Base-by-base conservation (phyloP, 2,888 invertebrate genomes). In the Rugalucina vietnamica region DNA sequence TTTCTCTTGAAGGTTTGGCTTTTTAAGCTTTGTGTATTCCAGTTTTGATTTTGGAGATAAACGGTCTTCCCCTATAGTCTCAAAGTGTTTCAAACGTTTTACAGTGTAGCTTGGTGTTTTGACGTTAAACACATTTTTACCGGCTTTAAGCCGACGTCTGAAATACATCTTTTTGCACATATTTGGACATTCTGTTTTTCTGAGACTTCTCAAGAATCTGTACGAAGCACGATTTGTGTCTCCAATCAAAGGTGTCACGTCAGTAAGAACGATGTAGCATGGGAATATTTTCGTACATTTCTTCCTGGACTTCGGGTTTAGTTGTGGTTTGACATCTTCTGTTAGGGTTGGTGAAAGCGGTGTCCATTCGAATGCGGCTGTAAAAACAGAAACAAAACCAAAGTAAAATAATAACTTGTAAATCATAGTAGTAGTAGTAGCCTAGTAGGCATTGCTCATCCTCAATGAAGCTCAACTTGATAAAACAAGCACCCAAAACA, bases 121-220 rank as follows among this genome's bases (percentile, higher is more conserved):
- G 0, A 87, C 86, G 49, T 87, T 82, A 36, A 87, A 87, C 1
- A 87, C 86, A 60, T 87, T 83, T 32, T 57, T 73, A n/a, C 86
- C 86, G 14, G 77, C 79, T 24, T 77, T 49, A 2, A 87, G 65
- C 24, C 74, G 69, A 10, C 86, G 79, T n/a, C 74, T 77, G 37
- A 87, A 87, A 18, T 74, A 34, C 18, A 75, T 57, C n/a, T 87
- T 81, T 70, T 87, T 87, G 32, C 86, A 87, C 71, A 87, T 87
- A 43, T 87, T 87, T 21, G 80, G 60, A 54, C 86, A 87, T 39
- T 87, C 86, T 24, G 34, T 65, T 37, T 77, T 70, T 12, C 24
- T 37, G 1, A 72, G 12, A 1, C 77, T 71, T 36, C 74, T 79
- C 37, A 80, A 74, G 8, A 37, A 21, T 14, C 85, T 73, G 39